Base-by-base conservation (phyloP, 2,797 vertebrate species). In the Pristis pectinata region DNA sequence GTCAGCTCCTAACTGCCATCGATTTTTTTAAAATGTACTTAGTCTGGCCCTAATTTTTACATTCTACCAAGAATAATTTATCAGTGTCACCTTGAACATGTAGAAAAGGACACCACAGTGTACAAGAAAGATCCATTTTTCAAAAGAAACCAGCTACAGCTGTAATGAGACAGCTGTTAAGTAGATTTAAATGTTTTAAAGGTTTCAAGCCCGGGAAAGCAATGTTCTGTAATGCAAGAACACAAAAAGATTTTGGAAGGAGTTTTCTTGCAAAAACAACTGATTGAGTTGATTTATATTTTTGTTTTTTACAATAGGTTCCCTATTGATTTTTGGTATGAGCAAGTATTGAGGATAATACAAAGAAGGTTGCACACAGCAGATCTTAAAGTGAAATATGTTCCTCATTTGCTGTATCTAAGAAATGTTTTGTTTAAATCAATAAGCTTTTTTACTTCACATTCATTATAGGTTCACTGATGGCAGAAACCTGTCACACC, bases 301-400 rank as follows among this genome's bases (percentile, higher is more conserved):
- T 91, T 91, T 67, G n/a, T 22, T 67, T 64, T 41, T 91, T 91
- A 67, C 17, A 8, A 41, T 61, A 91, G 37, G 59, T 37, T 91
- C 87, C 61, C 10, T 91, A 91, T 91, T 41, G 59, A 91, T 76
- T 94, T 94, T 94, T 94, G 92, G 49, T 76, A 76, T 53, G 44
- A 56, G 15, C 49, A 94, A 76, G 49, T 19, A 94, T 94, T 74
- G 30, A 53, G 67, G 37, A 56, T 34, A 76, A 94, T 53, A 34
- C 44, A 56, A 93, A 74, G 27, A 74, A 56, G 49, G 44, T 74
- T 53, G 70, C 44, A 3, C 87, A 91, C 61, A 41, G 61, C 87
- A 64, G 59, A 91, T 91, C 61, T 41, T 41, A 91, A 91, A 67
- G 87, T 67, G 87, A 91, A 91, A 91, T 91, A 91, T 91, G n/a